phyloP scores from a whole-genome alignment of 2,113 vertebrate species.

The Taxidea taxus region DNA sequence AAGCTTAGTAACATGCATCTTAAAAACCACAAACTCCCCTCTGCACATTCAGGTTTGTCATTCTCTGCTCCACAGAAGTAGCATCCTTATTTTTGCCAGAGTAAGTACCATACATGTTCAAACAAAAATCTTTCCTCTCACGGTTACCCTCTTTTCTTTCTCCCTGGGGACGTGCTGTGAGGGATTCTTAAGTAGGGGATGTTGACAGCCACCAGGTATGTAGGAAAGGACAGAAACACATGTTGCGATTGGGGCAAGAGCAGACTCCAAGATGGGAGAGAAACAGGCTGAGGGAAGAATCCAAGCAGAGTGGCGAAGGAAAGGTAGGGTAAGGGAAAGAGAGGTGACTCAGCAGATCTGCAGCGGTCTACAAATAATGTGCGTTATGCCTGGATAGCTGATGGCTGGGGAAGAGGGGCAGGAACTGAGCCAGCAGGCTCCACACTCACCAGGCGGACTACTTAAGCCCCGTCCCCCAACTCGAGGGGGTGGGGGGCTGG shows the following conservation, averaged over 20 bases:
- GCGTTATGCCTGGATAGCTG: neutral
- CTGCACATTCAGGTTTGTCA: neutral
- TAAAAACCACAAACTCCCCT: neutral
- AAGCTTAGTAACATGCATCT: neutral
- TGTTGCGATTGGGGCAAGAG: neutral
- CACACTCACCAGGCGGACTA: neutral
- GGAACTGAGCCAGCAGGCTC: accelerated
- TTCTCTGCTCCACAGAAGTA: neutral
- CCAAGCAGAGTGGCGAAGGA: neutral
- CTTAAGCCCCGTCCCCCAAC: accelerated
- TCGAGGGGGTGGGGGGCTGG: neutral
- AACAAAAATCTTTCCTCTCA: neutral
- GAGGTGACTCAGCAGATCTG: conserved; percentile 25
- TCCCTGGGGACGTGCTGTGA: neutral
- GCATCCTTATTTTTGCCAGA: neutral
- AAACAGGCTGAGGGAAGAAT: neutral
- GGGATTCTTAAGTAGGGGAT: neutral
- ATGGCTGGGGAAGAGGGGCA: neutral
- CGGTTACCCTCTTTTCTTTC: neutral
- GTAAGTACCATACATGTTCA: neutral
- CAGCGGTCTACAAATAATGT: neutral
- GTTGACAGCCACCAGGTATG: neutral
- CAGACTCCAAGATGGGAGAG: neutral
- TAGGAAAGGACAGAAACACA: neutral
- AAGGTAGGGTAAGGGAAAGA: neutral